Evolutionary conservation across 2,113 vertebrate species (phyloP).

Genomic region (Phrynosoma platyrhinos): DNA sequence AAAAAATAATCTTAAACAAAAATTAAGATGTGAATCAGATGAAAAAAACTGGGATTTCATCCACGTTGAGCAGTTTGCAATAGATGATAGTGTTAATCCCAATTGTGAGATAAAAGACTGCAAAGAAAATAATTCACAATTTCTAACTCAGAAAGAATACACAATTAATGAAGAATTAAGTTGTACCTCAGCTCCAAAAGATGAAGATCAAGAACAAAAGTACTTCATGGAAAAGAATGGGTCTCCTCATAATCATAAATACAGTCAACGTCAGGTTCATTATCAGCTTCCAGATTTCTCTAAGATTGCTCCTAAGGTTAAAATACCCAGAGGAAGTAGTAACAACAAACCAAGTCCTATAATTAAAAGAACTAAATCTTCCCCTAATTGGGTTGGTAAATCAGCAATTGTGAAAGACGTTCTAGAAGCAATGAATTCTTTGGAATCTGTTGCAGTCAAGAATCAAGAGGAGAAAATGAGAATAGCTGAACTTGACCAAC

Average conservation of each 20-base stretch:
- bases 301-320: slow-evolving; percentile 77
- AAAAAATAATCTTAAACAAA: slow-evolving; percentile 4
- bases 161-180: slow-evolving; percentile 21
- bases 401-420: slow-evolving; percentile 69
- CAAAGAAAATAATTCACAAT: slow-evolving; percentile 35
- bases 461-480: slow-evolving; percentile 51
- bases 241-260: slow-evolving; percentile 75
- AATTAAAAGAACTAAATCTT: slow-evolving; percentile 71
- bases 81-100: neutral
- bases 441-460: slow-evolving; percentile 61
- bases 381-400: slow-evolving; percentile 69
- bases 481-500: slow-evolving; percentile 60
- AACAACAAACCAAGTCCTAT: slow-evolving; percentile 51
- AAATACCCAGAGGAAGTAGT: slow-evolving; percentile 75
- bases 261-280: slow-evolving; percentile 78
- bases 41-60: neutral
- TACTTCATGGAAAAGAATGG: slow-evolving; percentile 62
- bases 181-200: slow-evolving; percentile 39
- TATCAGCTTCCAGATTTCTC: slow-evolving; percentile 80
- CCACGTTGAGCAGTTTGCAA: neutral
- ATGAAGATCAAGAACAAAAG: slow-evolving; percentile 32
- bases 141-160: slow-evolving; percentile 12
- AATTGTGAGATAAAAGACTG: neutral
- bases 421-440: slow-evolving; percentile 73
- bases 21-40: neutral